Base-by-base conservation (phyloP, 1,140 invertebrate genomes). In the Diplogasteroides magnus region DNA sequence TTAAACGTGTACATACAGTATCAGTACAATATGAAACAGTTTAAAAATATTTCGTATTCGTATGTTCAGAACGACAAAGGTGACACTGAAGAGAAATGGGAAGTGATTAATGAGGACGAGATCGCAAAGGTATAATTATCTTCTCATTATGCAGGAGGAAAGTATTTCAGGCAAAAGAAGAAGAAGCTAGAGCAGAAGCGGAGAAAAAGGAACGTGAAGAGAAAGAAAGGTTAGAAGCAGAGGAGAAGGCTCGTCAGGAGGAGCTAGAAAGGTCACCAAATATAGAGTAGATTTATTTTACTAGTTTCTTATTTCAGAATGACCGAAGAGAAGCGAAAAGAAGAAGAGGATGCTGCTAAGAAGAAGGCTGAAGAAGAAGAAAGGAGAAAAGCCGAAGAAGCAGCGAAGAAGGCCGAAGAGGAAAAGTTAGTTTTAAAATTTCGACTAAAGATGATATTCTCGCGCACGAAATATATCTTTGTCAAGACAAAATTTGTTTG, bases 311-410 rank as follows among this genome's bases (percentile, higher is more conserved):
- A 48, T 11, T 19, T 48, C 6, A 48, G 6, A 19, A 48, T 48
- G 37, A 37, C 11, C 28, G 23, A 29, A 64, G 28, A 37, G 37
- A n/a, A n/a, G 15, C 2, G n/a, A 31, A 27, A 37, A 27, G 62
- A 37, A 25, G 62, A 19, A 27, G 28, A 61, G 59, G 25, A 3
- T n/a, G 59, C 25, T 11, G 59, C 25, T 14, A 61, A 60, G 69
- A 61, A 25, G 26, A 55, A 70, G 29, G 23, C 69, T 26, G 63
- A n/a, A 13, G 71, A 72, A 31, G 71, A 72, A 57, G n/a, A n/a
- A n/a, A n/a, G n/a, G n/a, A n/a, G n/a, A n/a, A 61, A 60, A 56
- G 19, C 19, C n/a, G 29, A 19, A 23, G 66, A 65, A 61, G 37
- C 62, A 56, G 14, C 14, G 69, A 61, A 25, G 26, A 55, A 70